Evolutionary conservation across 1,140 invertebrate species (phyloP).

Genomic region (Gonioctena quinquepunctata): DNA sequence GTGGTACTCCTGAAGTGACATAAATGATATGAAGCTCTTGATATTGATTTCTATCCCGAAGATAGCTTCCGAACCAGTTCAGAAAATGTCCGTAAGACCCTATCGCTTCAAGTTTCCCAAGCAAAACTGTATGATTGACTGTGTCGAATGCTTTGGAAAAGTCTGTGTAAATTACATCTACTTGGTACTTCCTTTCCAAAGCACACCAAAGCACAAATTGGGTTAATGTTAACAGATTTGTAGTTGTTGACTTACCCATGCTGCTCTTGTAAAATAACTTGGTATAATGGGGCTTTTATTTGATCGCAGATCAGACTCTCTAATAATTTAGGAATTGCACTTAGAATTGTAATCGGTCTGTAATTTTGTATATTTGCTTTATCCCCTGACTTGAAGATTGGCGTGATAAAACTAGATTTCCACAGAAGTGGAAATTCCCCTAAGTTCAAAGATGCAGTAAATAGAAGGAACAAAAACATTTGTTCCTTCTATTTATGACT

Average conservation of each 20-base stretch:
- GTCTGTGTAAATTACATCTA: slow-evolving; percentile 42
- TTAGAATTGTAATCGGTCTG: not conserved
- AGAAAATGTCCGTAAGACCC: slow-evolving; percentile 29
- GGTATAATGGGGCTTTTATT: not conserved
- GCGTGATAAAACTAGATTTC: no score
- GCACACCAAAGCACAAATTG: slow-evolving; percentile 4
- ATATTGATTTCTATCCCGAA: no score
- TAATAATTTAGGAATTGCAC: not conserved
- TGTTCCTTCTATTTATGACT: not conserved
- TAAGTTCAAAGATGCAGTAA: no score
- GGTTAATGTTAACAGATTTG: slow-evolving; percentile 1
- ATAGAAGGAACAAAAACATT: no score
- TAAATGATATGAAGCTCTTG: no score
- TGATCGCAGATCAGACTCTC: not conserved
- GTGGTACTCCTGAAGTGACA: slow-evolving; percentile 45
- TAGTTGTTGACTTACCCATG: slow-evolving; percentile 16
- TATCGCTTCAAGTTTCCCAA: slow-evolving; percentile 29
- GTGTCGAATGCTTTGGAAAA: slow-evolving; percentile 33
- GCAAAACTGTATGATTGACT: slow-evolving; percentile 34
- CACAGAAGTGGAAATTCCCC: no score
- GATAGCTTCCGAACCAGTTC: slow-evolving; percentile 18
- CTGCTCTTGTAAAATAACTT: not conserved
- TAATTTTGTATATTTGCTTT: not conserved
- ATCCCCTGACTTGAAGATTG: not conserved
- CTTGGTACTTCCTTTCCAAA: slow-evolving; percentile 28